phyloP scores from a whole-genome alignment of 2,113 vertebrate species.

The Mellivora capensis region DNA sequence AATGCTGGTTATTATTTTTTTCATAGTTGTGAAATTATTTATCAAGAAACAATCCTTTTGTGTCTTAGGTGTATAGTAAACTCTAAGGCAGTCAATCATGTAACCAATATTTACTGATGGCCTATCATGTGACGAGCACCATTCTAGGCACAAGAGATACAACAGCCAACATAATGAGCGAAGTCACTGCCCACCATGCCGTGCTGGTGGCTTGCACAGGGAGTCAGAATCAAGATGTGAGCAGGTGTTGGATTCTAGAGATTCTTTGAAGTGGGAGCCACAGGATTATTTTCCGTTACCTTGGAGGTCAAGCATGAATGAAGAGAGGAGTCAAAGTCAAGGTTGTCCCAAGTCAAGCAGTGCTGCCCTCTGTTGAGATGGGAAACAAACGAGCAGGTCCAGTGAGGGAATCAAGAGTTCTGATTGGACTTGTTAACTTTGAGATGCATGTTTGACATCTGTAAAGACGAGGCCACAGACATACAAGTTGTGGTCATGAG shows the following conservation, averaged over 20 bases:
- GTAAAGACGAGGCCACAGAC: background rate
- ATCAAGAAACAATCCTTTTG: background rate
- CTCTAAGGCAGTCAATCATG: background rate
- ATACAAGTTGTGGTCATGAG: background rate
- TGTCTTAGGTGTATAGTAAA: background rate
- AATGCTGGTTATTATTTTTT: constrained; percentile 16
- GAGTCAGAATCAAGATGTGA: background rate
- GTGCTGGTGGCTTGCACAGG: background rate
- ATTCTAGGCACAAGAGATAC: background rate
- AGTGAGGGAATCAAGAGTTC: background rate
- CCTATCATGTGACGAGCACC: background rate
- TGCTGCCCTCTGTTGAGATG: background rate
- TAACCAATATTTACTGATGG: background rate
- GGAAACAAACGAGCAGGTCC: background rate
- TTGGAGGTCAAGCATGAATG: background rate
- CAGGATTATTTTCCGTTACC: background rate
- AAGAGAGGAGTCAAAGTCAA: background rate
- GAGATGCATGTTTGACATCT: background rate
- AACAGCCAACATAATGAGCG: background rate
- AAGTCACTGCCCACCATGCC: background rate
- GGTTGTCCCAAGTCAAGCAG: background rate
- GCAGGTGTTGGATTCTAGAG: background rate
- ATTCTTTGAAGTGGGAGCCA: background rate
- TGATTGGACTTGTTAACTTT: background rate
- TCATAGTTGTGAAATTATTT: constrained; percentile 1